A percentile compares a stretch with the other conserved stretches of the same genome.
Conservation (phyloP, 2,888 invertebrate species). For the Chrysolina oricalcia region DNA sequence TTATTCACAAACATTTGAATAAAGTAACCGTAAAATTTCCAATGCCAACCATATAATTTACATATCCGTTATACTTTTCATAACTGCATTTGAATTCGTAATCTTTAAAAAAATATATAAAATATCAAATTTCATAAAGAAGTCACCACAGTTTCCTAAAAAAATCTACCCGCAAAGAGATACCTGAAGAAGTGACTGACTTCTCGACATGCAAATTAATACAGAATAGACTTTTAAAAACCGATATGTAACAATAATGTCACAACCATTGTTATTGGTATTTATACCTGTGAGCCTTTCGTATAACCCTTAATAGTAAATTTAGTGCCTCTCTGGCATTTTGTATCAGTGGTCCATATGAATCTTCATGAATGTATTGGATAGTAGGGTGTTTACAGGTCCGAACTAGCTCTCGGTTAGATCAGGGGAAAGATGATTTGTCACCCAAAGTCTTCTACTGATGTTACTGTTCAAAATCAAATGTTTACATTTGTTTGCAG, state of each 20-base stretch:
- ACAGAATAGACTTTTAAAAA: constrained; percentile 58
- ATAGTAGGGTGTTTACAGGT: constrained; percentile 18
- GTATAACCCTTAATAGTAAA: constrained; percentile 56
- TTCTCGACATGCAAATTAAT: constrained; percentile 55
- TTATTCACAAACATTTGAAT: too few relatives aligned
- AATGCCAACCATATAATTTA: neutral
- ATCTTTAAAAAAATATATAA: constrained; percentile 2
- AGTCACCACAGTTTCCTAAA: constrained; percentile 18
- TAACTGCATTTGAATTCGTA: neutral
- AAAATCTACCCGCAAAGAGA: constrained; percentile 13
- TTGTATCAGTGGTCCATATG: constrained; percentile 48
- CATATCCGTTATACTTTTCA: constrained; percentile 21
- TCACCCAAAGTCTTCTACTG: too few relatives aligned
- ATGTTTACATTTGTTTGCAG: too few relatives aligned
- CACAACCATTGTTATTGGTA: constrained; percentile 57
- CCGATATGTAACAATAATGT: constrained; percentile 65
- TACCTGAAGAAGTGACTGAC: constrained; percentile 49
- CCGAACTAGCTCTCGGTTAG: constrained; percentile 8
- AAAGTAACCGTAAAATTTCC: neutral
- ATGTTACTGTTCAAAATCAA: too few relatives aligned
- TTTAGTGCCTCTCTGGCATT: constrained; percentile 55
- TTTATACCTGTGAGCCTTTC: constrained; percentile 42
- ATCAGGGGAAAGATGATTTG: too few relatives aligned
- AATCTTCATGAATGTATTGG: constrained; percentile 34
- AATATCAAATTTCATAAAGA: constrained; percentile 29